Base-by-base conservation (phyloP, 1,140 invertebrate species). In the Platyscapa corneri region DNA sequence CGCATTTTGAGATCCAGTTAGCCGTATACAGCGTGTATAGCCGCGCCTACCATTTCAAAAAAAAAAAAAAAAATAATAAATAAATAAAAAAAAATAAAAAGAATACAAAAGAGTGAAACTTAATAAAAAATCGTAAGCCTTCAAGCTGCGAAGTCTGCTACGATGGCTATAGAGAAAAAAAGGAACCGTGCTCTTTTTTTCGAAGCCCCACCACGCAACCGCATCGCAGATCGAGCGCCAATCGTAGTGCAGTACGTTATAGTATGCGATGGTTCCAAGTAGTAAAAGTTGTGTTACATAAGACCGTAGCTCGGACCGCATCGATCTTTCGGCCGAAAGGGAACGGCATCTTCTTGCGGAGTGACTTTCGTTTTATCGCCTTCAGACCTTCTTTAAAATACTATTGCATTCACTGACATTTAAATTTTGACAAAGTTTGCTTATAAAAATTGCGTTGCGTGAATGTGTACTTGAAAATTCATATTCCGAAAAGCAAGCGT, bases 1-100 rank as follows among this genome's bases (percentile, higher is more conserved):
- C 82, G 74, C 81, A 89, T n/a, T 90, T 86, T 92, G 91, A 92
- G 91, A 93, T 93, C 92, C 90, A 91, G 89, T 91, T 91, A 91
- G 90, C 85, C 85, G 81, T 86, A 46, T 83, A 64, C 49, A 86
- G 85, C 85, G 75, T 65, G 46, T 89, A 89, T 89, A 90, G 88
- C 89, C 89, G 89, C 88, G 87, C 86, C 78, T 88, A 78, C 86
- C 65, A 67, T 87, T 88, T 77, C 79, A 39, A 30, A 77, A 23
- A 37, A 84, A 81, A 37, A 77, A 65, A 20, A 64, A 60, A 60
- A 79, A n/a, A n/a, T n/a, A n/a, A n/a, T n/a, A n/a, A n/a, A n/a
- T n/a, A n/a, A n/a, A n/a, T n/a, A n/a, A n/a, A 49, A 46, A n/a
- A n/a, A 79, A 67, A 79, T 12, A 82, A 82, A 72, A 56, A 34